Conservation (phyloP, 2,113 vertebrate species). For the Dasyprocta punctata region DNA sequence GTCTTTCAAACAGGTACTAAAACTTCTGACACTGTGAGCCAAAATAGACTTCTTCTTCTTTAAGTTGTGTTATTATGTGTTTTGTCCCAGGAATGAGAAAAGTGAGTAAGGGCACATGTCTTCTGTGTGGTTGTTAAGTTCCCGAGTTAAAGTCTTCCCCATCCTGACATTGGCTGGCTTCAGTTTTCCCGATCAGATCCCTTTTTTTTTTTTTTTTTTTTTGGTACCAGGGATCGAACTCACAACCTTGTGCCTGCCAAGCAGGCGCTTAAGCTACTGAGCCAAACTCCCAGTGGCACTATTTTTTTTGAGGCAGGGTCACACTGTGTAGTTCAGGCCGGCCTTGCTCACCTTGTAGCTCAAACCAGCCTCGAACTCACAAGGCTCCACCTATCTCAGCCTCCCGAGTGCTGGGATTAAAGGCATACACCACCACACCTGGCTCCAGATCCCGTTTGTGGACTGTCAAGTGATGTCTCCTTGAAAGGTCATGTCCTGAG, state of each 20-base stretch:
- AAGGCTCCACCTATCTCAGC: too few species aligned
- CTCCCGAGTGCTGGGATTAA: too few species aligned
- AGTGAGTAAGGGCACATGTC: neutral
- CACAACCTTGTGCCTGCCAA: too few species aligned
- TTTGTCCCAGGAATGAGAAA: neutral
- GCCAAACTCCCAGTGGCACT: too few species aligned
- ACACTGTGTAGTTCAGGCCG: too few species aligned
- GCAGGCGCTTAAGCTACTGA: too few species aligned
- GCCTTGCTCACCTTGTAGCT: too few species aligned
- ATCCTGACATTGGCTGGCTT: neutral
- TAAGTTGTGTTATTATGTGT: neutral
- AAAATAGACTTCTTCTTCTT: neutral
- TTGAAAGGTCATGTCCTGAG: neutral
- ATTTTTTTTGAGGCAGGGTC: too few species aligned
- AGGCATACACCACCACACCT: too few species aligned
- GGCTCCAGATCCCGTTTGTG: neutral
- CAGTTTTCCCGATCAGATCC: neutral
- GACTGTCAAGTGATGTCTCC: neutral
- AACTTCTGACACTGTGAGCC: neutral
- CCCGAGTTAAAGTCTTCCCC: neutral
- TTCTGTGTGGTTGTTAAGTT: neutral
- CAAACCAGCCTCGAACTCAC: too few species aligned
- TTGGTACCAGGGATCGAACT: too few species aligned
- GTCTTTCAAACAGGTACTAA: neutral
- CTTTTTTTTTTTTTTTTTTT: too few species aligned